Percentiles rank a stretch among this genome's conserved stretches.
These are phyloP conservation scores for Coluber constrictor DNA, from an alignment of 2,797 vertebrate species.

Conservation along the genomic window DNA sequence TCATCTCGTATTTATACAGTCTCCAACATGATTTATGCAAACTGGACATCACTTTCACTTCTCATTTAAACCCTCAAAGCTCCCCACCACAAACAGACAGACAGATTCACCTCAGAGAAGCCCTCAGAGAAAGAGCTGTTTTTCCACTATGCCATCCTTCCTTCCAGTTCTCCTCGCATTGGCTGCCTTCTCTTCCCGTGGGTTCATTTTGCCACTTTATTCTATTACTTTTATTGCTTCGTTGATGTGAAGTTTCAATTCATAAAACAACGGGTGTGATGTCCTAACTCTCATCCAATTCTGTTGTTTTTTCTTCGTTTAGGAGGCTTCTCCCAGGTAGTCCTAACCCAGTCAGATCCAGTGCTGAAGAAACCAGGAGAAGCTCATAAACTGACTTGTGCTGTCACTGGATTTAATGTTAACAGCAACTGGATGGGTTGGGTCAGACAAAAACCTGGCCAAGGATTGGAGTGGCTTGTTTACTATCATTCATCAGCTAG, in stretches of 20 bases:
- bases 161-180: neutral
- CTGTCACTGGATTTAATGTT: neutral
- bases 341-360: neutral
- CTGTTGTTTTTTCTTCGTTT: neutral
- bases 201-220: neutral
- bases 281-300: no score
- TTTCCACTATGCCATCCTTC: neutral
- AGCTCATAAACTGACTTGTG: neutral
- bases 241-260: neutral
- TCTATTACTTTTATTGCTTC: neutral
- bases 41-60: neutral
- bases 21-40: neutral
- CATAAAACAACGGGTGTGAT: neutral
- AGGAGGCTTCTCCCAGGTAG: neutral
- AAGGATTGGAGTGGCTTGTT: no score
- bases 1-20: neutral
- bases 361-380: neutral
- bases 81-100: accelerated
- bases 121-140: neutral
- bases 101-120: neutral
- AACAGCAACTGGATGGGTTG: no score
- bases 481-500: no score
- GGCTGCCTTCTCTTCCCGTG: neutral
- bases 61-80: neutral
- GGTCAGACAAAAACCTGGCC: no score